Percentiles rank a stretch among this genome's conserved stretches.
These are phyloP conservation scores for Cervus canadensis DNA, from an alignment of 2,113 vertebrate genomes.

Conservation along the genomic window DNA sequence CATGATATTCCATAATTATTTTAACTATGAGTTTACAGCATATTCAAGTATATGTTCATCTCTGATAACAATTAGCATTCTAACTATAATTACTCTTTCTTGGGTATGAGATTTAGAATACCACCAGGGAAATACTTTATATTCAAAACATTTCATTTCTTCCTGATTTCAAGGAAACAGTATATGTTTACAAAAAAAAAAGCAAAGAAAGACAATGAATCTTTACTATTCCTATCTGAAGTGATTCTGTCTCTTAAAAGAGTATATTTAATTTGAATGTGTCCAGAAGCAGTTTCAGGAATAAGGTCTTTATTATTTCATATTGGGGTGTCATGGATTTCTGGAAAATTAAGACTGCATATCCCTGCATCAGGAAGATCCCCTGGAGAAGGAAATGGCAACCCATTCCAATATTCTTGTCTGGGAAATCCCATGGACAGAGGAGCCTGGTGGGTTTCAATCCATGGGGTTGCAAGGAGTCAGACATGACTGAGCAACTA, in stretches of 20 bases:
- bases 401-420: background rate
- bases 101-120: slow-evolving; percentile 32
- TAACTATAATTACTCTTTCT: background rate
- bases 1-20: background rate
- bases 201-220: background rate
- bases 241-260: background rate
- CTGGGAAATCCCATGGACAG: background rate
- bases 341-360: background rate
- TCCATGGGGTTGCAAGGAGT: background rate
- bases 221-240: background rate
- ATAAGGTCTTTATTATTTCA: slow-evolving; percentile 32
- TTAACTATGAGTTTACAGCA: background rate
- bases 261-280: background rate
- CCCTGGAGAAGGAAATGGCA: background rate
- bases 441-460: background rate
- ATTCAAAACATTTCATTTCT: slow-evolving; percentile 24
- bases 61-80: slow-evolving; percentile 12
- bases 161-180: slow-evolving; percentile 12
- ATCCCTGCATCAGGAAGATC: background rate
- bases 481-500: background rate
- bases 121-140: background rate
- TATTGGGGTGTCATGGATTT: background rate
- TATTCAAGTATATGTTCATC: background rate
- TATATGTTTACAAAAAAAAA: background rate
- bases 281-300: background rate